These are phyloP conservation scores for Dinoponera quadriceps DNA, from an alignment of 1,140 invertebrate genomes.

Conservation along the genomic window DNA sequence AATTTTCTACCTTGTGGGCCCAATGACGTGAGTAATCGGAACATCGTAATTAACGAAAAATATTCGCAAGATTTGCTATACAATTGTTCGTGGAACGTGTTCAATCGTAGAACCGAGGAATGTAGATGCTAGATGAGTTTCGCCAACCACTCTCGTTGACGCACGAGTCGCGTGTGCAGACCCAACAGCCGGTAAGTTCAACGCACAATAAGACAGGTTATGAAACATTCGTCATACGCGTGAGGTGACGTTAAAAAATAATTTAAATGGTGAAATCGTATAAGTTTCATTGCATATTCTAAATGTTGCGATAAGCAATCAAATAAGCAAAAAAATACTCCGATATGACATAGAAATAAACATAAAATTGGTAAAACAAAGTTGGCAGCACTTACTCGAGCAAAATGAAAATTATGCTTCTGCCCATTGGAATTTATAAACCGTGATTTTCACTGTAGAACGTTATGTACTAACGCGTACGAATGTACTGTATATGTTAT, in stretches of 20 bases:
- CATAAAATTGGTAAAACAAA: slow-evolving; percentile 5
- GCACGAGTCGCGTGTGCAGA: background rate
- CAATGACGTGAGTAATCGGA: slow-evolving; percentile 76
- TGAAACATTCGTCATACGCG: background rate
- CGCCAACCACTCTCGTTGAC: background rate
- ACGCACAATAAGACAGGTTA: background rate
- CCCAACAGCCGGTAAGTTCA: background rate
- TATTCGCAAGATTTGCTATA: background rate
- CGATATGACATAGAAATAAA: slow-evolving; percentile 15
- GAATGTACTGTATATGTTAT: too few species aligned
- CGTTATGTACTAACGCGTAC: background rate
- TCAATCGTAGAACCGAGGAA: background rate
- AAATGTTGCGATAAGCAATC: slow-evolving; percentile 7
- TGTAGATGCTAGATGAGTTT: background rate
- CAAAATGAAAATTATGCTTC: background rate
- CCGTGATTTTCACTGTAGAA: background rate
- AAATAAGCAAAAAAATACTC: background rate
- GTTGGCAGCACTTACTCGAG: background rate
- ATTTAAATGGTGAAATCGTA: background rate
- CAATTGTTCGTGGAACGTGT: slow-evolving; percentile 2
- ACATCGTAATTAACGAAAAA: slow-evolving; percentile 71
- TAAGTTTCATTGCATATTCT: background rate
- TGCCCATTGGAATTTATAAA: slow-evolving; percentile 5
- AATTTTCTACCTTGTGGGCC: slow-evolving; percentile 72
- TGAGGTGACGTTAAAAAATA: background rate